Conservation (phyloP, 2,888 invertebrate species). For the Cabera pusaria region DNA sequence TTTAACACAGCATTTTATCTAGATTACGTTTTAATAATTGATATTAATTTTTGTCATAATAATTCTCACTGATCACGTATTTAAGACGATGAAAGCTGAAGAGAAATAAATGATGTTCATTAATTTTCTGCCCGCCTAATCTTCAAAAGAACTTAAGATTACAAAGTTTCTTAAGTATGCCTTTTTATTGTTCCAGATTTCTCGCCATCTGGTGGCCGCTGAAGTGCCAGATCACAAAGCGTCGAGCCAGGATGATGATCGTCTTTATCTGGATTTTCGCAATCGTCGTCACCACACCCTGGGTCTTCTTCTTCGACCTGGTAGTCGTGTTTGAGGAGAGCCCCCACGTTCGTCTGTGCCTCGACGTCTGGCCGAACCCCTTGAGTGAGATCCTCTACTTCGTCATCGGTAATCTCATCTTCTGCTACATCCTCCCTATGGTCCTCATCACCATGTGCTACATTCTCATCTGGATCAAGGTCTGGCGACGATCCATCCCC, state of each 20-base stretch:
- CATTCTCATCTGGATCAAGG: slow-evolving; percentile 95
- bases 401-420: slow-evolving; percentile 93
- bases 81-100: slow-evolving; percentile 4
- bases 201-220: slow-evolving; percentile 98
- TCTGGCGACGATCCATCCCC: slow-evolving; percentile 94
- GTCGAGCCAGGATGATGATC: slow-evolving; percentile 94
- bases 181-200: slow-evolving; percentile 88
- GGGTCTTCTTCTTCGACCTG: slow-evolving; percentile 95
- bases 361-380: slow-evolving; percentile 94
- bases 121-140: slow-evolving; percentile 2
- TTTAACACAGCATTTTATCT: no score
- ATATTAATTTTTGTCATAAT: no score
- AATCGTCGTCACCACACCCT: slow-evolving; percentile 92
- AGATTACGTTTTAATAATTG: no score
- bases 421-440: slow-evolving; percentile 96
- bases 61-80: slow-evolving; percentile 2
- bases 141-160: neutral
- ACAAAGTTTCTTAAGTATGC: slow-evolving; percentile 6
- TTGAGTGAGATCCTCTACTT: slow-evolving; percentile 93
- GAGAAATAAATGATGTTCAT: slow-evolving; percentile 6
- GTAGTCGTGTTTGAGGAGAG: slow-evolving; percentile 88
- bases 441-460: slow-evolving; percentile 96
- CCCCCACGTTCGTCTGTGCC: slow-evolving; percentile 89
- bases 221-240: slow-evolving; percentile 94
- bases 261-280: slow-evolving; percentile 95